phyloP scores from a whole-genome alignment of 1,140 invertebrate species.

The Anastrepha obliqua region DNA sequence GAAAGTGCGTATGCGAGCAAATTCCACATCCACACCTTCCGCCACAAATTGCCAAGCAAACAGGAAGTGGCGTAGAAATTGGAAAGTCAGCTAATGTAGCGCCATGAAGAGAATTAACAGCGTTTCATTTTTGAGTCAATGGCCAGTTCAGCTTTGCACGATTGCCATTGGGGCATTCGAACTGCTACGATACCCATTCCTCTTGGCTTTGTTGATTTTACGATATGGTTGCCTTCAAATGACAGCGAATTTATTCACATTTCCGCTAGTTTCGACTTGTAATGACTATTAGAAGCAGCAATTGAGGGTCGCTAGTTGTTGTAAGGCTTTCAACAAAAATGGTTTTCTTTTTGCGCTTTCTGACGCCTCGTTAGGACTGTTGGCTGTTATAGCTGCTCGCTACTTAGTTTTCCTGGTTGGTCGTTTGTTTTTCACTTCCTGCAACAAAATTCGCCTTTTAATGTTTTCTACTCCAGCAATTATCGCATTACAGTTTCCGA shows the following conservation, averaged over 20 bases:
- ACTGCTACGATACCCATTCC: too few species aligned
- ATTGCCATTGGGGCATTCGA: background rate
- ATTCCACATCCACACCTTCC: background rate
- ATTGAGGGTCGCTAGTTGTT: background rate
- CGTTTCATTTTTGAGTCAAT: background rate
- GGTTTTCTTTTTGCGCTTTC: background rate
- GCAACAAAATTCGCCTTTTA: background rate
- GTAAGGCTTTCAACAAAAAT: background rate
- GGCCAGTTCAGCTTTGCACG: background rate
- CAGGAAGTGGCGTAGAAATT: background rate
- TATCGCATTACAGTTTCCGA: background rate
- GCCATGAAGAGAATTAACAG: background rate
- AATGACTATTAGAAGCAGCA: background rate
- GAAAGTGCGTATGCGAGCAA: too few species aligned
- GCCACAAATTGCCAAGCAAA: background rate
- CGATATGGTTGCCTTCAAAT: background rate
- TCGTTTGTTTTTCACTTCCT: background rate
- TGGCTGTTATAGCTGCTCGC: background rate
- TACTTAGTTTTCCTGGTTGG: background rate
- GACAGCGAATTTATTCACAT: background rate
- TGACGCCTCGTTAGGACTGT: background rate
- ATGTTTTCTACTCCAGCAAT: slow-evolving; percentile 10
- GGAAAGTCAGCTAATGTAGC: background rate
- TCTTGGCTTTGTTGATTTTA: background rate
- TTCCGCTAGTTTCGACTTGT: slow-evolving; percentile 24